Conservation (phyloP, 2,888 invertebrate species). For the Pseudanteris insignis region DNA sequence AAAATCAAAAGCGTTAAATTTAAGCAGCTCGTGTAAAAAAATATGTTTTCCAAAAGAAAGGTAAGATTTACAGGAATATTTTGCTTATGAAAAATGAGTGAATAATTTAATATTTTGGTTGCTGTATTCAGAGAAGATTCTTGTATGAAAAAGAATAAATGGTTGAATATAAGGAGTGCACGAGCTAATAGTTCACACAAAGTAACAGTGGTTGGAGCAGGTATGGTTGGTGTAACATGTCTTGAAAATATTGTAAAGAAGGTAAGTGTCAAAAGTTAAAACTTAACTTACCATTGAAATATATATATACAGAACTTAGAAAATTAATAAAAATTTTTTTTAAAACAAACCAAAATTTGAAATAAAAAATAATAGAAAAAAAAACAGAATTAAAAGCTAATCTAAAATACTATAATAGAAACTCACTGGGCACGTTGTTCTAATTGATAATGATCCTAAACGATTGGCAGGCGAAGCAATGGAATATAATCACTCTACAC, state of each 20-base stretch:
- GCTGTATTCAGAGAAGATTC: neutral
- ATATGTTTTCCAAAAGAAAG: neutral
- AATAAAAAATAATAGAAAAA: too few relatives aligned
- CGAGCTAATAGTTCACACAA: conserved; percentile 58
- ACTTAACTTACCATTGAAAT: too few relatives aligned
- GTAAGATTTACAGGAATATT: neutral
- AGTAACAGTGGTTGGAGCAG: conserved; percentile 73
- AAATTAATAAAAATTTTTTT: too few relatives aligned
- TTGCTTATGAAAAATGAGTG: too few relatives aligned
- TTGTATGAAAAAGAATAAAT: neutral
- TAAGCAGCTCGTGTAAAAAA: neutral
- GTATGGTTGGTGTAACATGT: conserved; percentile 73
- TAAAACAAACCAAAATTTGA: too few relatives aligned
- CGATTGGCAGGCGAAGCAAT: conserved; percentile 73
- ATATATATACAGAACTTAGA: too few relatives aligned
- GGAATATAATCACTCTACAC: conserved; percentile 72
- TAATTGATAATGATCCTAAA: conserved; percentile 72
- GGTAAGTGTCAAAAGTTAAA: too few relatives aligned
- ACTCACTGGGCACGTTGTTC: conserved; percentile 70
- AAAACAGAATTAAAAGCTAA: too few relatives aligned
- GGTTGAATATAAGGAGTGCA: neutral
- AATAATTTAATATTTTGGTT: neutral
- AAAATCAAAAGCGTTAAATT: too few relatives aligned
- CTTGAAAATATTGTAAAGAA: conserved; percentile 51
- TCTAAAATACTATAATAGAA: too few relatives aligned